Conservation (phyloP, 2,797 vertebrate genomes). For the Kryptopterus vitreolus region DNA sequence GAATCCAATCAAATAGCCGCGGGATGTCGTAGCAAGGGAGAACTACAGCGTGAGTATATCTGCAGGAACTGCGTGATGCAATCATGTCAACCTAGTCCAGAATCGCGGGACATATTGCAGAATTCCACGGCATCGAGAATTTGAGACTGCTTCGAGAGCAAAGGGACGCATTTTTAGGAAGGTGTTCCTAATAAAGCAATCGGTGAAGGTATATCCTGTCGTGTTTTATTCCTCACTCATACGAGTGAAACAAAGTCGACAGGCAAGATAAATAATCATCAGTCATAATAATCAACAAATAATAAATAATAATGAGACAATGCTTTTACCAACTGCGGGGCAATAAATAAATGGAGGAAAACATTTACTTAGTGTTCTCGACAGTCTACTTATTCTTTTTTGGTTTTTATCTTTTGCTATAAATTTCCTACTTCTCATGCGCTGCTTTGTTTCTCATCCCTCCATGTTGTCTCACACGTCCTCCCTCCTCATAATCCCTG, state of each 20-base stretch:
- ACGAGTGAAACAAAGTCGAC: not conserved
- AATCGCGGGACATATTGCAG: not conserved
- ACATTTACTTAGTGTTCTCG: not conserved
- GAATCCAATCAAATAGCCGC: not conserved
- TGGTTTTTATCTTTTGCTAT: no score
- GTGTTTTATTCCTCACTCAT: not conserved
- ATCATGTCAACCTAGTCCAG: not conserved
- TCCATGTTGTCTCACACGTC: slow-evolving; percentile 31
- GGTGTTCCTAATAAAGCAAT: not conserved
- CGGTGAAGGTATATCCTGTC: no score
- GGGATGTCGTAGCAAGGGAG: not conserved
- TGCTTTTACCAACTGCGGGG: not conserved
- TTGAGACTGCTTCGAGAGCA: not conserved
- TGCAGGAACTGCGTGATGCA: not conserved
- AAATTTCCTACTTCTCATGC: slow-evolving; percentile 19
- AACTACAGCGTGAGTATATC: not conserved
- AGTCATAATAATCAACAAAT: not conserved
- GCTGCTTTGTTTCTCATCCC: slow-evolving; percentile 27
- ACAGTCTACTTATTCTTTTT: not conserved
- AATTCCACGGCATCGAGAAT: not conserved
- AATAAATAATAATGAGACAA: not conserved
- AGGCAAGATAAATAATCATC: not conserved
- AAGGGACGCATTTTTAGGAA: not conserved
- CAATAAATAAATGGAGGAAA: slow-evolving; percentile 3
- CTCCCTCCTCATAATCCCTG: slow-evolving; percentile 33